Evolutionary conservation across 2,113 vertebrate genomes (phyloP), one percentile per base, ranked within the genome.

Genomic region (Laticauda colubrina): DNA sequence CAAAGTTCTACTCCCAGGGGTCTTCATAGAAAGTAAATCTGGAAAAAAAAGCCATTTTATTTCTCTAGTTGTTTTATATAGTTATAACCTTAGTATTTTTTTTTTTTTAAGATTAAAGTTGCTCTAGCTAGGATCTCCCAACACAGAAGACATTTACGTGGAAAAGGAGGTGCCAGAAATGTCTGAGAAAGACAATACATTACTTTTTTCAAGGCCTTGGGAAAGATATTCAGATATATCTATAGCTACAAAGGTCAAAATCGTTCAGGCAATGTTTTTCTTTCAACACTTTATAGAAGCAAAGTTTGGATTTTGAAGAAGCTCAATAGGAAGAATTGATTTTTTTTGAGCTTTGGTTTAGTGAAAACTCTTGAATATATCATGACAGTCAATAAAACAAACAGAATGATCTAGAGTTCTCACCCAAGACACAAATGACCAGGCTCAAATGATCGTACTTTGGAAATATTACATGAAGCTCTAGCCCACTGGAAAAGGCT

Each of bases 1-100:
- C 10, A 91, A 91, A 90, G 91, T n/a, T 54, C 55, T 57, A 34
- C 10, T 12, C 86, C 45, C 93, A 1, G 0, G 92, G 39, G 54
- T 93, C 34, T 75, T 91, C 69, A 85, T 45, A 93, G 81, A 92
- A 94, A 96, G n/a, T 93, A 7, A 87, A 48, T 95, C 92, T 43
- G 57, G 87, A 92, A 61, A 95, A 94, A 54, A 91, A 94, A 95
- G 64, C 48, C 48, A 48, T 96, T 96, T 75, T 94, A 0, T 97
- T 94, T 89, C 57, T 95, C 54, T 91, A 90, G 39, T 91, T 89
- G 93, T 95, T 94, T 94, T 94, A 88, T 92, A 56, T 45, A 57
- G 94, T 92, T 91, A 69, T 91, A 92, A 89, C 34, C 95, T 61
- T 24, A 48, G 69, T 55, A 53, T 93, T 94, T 95, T 90, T 95